Evolutionary conservation across 2,113 vertebrate genomes (phyloP), one percentile per base, ranked within the genome.

Genomic region (Tetrao urogallus): DNA sequence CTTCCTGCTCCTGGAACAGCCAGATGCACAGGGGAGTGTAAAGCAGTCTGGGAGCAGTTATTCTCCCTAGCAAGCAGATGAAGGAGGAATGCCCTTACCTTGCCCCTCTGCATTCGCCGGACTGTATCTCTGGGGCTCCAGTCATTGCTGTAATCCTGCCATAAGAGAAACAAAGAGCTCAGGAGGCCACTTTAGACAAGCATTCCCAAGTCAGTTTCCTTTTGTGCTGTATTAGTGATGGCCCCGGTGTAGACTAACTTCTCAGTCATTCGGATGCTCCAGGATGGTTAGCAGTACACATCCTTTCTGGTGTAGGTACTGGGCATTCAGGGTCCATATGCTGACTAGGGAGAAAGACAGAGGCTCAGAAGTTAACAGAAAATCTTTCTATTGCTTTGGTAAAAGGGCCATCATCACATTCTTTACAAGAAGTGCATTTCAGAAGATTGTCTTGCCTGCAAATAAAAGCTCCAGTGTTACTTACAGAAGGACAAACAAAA

Each of bases 101-200:
- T 99, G 93, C 99, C 99, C 70, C 97, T 98, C 91, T 98, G 98
- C 97, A 99, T 98, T 74, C 99, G 97, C 36, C 95, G 98, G 61
- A 99, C 97, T 2, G 98, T 98, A 66, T 99, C 99, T 89, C 97
- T 98, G 25, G 98, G 98, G 32, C 98, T 98, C 99, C 99, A 99
- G 56, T 99, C 98, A 83, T 97, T 98, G 74, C 97, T 97, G 67
- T 98, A 98, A 96, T 99, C 99, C 99, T 99, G 93, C 18, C 97
- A 97, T n/a, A 86, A 76, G 79, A 86, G 38, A 88, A 81, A 85
- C 1, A 52, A 94, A 81, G 48, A 91, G 77, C 27, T 85, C 45
- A 40, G 28, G 47, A 72, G 10, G 67, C 38, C 25, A 57, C 30
- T 65, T 57, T 15, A 69, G 2, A 2, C 21, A 45, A 91, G 48